Base-by-base conservation (phyloP, 2,113 vertebrate species). In the Seriola aureovittata region DNA sequence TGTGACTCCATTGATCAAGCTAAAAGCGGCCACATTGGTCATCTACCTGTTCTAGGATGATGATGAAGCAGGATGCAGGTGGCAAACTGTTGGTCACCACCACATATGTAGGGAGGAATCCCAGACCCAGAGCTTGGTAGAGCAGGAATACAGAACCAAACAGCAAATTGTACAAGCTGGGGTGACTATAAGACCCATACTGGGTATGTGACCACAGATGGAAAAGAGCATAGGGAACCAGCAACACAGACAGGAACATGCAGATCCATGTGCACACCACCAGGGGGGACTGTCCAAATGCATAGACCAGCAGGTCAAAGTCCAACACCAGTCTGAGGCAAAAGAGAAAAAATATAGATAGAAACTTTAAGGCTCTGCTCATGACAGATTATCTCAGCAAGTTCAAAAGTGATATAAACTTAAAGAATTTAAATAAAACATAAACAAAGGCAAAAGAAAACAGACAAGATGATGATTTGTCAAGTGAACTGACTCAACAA, bases 1-100 rank as follows among this genome's bases (percentile, higher is more conserved):
- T 25, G 0, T 59, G 42, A 38, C 19, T 21, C 29, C 10, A 36
- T 8, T 19, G 19, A 73, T 63, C n/a, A 42, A 40, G 10, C 13
- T 34, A 59, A 9, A 58, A 25, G 0, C 3, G 57, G 14, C 4
- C 14, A 29, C 21, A 40, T 3, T 7, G 19, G 40, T 75, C 17
- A 59, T n/a, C n/a, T 79, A 97, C 98, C 97, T 99, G 98, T 65
- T 99, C 98, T 55, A 98, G 67, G 62, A 97, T 97, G 21, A 99
- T 77, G 84, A 99, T 96, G 78, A 96, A 96, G 62, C 97, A 93
- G 77, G 97, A 99, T 4, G 98, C 98, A 4, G 98, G 97, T 1
- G 98, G 96, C 25, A 99, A 87, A 62, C 93, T 89, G 25, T 98
- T 96, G 7, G 90, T 83, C 25, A 99, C 60, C 14, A 95, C 96